Evolutionary conservation across 2,113 vertebrate genomes (phyloP), one percentile per base, ranked within the genome.

Genomic region (Scomber japonicus): DNA sequence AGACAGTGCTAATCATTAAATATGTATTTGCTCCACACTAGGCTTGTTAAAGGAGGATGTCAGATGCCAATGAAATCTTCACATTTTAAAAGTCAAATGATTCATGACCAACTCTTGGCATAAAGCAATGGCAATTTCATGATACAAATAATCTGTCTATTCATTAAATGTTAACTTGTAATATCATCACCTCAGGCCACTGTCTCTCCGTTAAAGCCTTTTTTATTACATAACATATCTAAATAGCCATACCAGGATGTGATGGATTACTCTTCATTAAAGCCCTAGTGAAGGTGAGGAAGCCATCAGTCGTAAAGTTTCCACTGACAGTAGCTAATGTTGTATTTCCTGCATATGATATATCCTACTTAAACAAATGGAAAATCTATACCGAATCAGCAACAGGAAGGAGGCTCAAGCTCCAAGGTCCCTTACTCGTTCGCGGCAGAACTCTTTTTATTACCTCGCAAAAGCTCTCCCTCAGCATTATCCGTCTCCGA

Each of bases 331-430:
- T 35, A 27, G 60, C 78, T 79, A 60, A 80, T 63, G 69, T 57
- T 60, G 71, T 64, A 72, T 81, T 89, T 88, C 79, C 82, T 87
- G 80, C 68, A 53, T 86, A 83, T 84, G 77, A 82, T 81, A 69
- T 44, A 17, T 78, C 60, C 78, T 48, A 54, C 64, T 83, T 86
- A 87, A 93, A 87, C 84, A 90, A 92, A 86, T 91, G 82, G 78
- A 90, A 91, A 90, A 94, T 94, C 92, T 78, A 91, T 93, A 85
- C 44, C 45, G 80, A 89, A 83, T 91, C 86, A 83, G 82, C 85
- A 84, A 86, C 81, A 89, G 78, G 91, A 92, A 87, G 82, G 82
- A 62, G 80, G 27, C 65, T 54, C 59, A 8, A 74, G 65, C 74
- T 31, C 54, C 4, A 10, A 19, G 56, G 71, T 46, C 64, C n/a